phyloP scores from a whole-genome alignment of 2,113 vertebrate genomes.

The Corythornis cristatus region DNA sequence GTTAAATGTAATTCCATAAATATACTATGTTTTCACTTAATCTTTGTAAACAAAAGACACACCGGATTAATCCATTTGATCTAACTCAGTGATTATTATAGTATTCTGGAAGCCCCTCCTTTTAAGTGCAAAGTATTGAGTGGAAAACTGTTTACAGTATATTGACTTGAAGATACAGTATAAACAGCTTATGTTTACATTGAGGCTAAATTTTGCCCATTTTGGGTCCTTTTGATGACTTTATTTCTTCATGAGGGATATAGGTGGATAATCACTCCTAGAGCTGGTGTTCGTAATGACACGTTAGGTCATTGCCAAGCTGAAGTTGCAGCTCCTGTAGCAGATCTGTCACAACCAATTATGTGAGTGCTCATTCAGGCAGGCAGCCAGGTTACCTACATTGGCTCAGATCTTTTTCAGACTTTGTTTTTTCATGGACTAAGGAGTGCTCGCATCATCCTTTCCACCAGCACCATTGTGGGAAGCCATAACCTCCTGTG shows the following conservation, averaged over 20 bases:
- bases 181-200: neutral
- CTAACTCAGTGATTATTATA: neutral
- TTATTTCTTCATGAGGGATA: neutral
- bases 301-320: neutral
- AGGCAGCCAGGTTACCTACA: neutral
- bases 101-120: neutral
- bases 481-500: neutral
- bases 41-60: neutral
- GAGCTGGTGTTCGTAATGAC: neutral
- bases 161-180: neutral
- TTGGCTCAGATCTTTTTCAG: neutral
- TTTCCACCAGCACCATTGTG: neutral
- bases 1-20: neutral
- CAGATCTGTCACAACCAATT: neutral
- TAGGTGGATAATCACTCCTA: neutral
- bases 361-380: rapidly evolving
- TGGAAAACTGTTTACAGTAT: neutral
- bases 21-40: neutral
- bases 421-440: neutral
- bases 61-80: neutral
- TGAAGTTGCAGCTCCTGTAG: neutral
- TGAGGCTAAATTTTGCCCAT: neutral
- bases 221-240: neutral
- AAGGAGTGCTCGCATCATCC: rapidly evolving
- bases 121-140: neutral